Evolutionary conservation across 2,888 invertebrate genomes (phyloP).

Genomic region (Athalia rosae): DNA sequence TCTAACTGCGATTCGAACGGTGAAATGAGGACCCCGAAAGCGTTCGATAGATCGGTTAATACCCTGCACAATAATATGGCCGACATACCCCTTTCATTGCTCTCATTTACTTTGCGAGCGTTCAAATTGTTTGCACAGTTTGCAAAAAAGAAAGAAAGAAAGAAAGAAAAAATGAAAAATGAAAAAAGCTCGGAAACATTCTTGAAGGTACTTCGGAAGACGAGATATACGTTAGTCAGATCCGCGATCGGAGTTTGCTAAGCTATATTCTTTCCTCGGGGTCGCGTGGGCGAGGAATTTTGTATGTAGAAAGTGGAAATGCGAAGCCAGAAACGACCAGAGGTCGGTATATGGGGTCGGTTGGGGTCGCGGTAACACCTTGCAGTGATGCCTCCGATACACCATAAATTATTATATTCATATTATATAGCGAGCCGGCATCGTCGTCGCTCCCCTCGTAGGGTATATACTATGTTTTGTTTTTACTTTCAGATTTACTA

Average conservation of each 20-base stretch:
- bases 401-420: conserved; percentile 67
- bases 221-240: conserved; percentile 12
- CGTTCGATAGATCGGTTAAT: too few species aligned
- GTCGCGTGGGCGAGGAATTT: conserved; percentile 5
- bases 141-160: too few species aligned
- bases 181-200: neutral
- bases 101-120: too few species aligned
- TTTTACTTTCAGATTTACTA: conserved; percentile 63
- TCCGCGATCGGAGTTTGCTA: conserved; percentile 1
- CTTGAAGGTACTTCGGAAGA: neutral
- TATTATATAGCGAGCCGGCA: conserved; percentile 56
- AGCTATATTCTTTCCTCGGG: conserved; percentile 9
- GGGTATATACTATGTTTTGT: conserved; percentile 51
- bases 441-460: conserved; percentile 25
- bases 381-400: conserved; percentile 66
- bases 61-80: too few species aligned
- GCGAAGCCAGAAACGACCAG: conserved; percentile 26
- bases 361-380: conserved; percentile 62
- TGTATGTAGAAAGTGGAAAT: conserved; percentile 36
- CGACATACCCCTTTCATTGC: too few species aligned
- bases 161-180: neutral
- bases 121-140: too few species aligned
- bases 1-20: too few species aligned
- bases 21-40: too few species aligned
- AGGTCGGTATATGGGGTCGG: conserved; percentile 46